A percentile compares a stretch with the other conserved stretches of the same genome.
Evolutionary conservation across 2,888 invertebrate genomes (phyloP).

Genomic region (Cataglyphis rosenhaueri): DNA sequence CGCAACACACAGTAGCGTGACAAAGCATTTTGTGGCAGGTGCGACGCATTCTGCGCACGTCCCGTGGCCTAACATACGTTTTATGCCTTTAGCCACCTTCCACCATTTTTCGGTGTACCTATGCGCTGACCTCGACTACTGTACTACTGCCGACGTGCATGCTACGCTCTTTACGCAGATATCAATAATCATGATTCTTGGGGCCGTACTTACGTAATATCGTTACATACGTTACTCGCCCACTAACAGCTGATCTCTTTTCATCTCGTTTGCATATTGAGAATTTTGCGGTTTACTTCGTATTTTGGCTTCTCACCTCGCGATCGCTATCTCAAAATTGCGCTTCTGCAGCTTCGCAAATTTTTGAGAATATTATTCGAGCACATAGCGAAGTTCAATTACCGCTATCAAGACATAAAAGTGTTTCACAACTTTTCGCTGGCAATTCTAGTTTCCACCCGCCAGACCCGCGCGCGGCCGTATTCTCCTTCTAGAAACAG

Average conservation of each 20-base stretch:
- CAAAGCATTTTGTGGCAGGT: conserved; percentile 72
- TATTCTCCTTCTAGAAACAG: conserved; percentile 68
- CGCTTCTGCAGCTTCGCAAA: conserved; percentile 2
- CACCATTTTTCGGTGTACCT: conserved; percentile 61
- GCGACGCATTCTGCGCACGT: conserved; percentile 77
- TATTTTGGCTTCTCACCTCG: neutral
- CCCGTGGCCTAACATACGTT: conserved; percentile 56
- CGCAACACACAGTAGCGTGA: conserved; percentile 72
- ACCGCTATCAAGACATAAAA: conserved; percentile 44
- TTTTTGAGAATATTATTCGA: conserved; percentile 31
- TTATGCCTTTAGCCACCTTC: conserved; percentile 56
- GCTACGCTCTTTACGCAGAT: conserved; percentile 38
- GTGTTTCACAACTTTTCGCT: conserved; percentile 33
- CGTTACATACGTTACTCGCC: neutral
- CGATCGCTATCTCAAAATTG: conserved; percentile 4
- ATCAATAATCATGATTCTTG: conserved; percentile 26
- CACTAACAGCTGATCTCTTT: conserved; percentile 26
- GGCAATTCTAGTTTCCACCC: conserved; percentile 36
- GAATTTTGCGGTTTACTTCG: neutral
- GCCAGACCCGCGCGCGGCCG: conserved; percentile 1
- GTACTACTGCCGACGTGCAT: conserved; percentile 56
- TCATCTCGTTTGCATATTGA: neutral
- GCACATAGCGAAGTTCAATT: conserved; percentile 42
- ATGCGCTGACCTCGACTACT: conserved; percentile 68
- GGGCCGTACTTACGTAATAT: conserved; percentile 3